A percentile compares a stretch with the other conserved stretches of the same genome.
phyloP scores from a whole-genome alignment of 2,888 invertebrate genomes.

The Drosophila nr. medialis region DNA sequence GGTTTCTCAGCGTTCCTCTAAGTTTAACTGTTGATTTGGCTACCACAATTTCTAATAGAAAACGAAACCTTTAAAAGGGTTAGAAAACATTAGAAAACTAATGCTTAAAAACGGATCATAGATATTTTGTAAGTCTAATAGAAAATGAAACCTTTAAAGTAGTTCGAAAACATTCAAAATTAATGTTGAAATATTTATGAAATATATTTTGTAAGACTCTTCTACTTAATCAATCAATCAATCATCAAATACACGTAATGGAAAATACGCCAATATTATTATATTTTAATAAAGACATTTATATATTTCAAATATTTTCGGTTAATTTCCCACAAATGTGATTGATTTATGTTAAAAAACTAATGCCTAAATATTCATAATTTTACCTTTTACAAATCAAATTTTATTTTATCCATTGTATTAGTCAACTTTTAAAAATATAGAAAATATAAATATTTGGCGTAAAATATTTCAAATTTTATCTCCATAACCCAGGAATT shows the following conservation, averaged over 20 bases:
- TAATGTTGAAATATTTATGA: not conserved
- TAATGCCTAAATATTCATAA: no score
- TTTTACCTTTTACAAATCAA: no score
- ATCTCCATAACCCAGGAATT: not conserved
- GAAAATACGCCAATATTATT: not conserved
- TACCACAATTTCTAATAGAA: not conserved
- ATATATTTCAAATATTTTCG: not conserved
- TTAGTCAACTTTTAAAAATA: not conserved
- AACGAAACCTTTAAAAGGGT: not conserved
- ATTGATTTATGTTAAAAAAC: no score
- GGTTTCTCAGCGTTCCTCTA: not conserved
- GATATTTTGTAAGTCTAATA: not conserved
- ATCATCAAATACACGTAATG: not conserved
- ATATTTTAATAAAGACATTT: not conserved
- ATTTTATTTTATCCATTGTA: no score
- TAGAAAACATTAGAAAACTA: not conserved
- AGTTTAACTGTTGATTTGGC: conserved; percentile 13
- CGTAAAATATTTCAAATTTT: not conserved
- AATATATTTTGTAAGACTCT: not conserved
- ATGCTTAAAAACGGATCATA: no score
- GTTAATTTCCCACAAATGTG: not conserved
- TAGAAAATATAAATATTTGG: not conserved
- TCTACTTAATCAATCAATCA: no score
- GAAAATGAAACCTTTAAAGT: not conserved
- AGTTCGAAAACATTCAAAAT: not conserved